Conservation (phyloP, 2,888 invertebrate genomes). For the Drosophila neonasuta region DNA sequence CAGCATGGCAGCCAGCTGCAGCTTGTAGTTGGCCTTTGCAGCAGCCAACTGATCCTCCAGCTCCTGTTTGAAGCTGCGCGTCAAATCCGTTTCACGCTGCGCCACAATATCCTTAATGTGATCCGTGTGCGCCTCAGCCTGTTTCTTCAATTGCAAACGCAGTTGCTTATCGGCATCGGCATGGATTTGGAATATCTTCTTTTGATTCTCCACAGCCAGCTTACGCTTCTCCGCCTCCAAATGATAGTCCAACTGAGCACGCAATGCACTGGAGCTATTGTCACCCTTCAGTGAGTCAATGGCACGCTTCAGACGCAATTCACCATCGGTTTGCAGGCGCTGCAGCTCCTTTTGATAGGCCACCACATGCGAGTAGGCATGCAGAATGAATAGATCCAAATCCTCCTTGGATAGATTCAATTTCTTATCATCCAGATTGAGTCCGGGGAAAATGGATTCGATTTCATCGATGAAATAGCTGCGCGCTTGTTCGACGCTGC, state of each 20-base stretch:
- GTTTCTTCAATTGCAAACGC: slow-evolving; percentile 90
- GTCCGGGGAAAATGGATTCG: slow-evolving; percentile 88
- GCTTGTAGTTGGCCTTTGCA: slow-evolving; percentile 87
- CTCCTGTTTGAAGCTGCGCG: slow-evolving; percentile 83
- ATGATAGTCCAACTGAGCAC: slow-evolving; percentile 86
- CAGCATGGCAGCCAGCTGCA: slow-evolving; percentile 88
- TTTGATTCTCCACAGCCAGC: slow-evolving; percentile 87
- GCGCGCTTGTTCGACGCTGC: slow-evolving; percentile 86
- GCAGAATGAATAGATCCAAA: slow-evolving; percentile 89
- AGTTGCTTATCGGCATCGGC: slow-evolving; percentile 88
- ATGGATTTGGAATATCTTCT: slow-evolving; percentile 85
- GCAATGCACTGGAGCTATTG: slow-evolving; percentile 83
- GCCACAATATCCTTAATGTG: slow-evolving; percentile 88
- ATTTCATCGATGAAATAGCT: slow-evolving; percentile 86
- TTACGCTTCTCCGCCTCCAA: slow-evolving; percentile 87
- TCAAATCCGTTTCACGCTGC: slow-evolving; percentile 83
- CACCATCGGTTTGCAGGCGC: slow-evolving; percentile 86
- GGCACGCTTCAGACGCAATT: slow-evolving; percentile 85
- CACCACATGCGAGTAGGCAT: slow-evolving; percentile 89
- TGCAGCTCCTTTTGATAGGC: slow-evolving; percentile 90
- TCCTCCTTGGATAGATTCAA: slow-evolving; percentile 85
- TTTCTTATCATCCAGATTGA: slow-evolving; percentile 87
- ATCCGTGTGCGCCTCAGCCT: slow-evolving; percentile 93
- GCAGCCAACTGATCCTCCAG: slow-evolving; percentile 87
- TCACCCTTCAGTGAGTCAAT: slow-evolving; percentile 85